A percentile compares a stretch with the other conserved stretches of the same genome.
These are phyloP conservation scores for Agapornis canus DNA, from an alignment of 2,797 vertebrate genomes.

Conservation along the genomic window DNA sequence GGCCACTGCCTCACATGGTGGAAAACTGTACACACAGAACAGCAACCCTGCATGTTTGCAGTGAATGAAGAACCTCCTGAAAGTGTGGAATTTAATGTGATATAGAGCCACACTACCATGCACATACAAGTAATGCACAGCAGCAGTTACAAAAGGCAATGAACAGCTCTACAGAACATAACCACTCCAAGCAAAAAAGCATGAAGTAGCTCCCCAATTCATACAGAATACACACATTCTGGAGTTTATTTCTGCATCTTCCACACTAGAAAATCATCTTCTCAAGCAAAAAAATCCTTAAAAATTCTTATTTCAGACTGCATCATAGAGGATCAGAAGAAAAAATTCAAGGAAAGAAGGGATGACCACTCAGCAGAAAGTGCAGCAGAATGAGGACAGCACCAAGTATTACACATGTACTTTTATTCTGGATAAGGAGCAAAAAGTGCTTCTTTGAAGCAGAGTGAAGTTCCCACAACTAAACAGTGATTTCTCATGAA, in stretches of 20 bases:
- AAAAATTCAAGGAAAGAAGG: neutral
- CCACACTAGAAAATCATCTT: neutral
- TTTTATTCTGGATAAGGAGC: neutral
- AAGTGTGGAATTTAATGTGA: neutral
- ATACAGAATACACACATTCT: neutral
- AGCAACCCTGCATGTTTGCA: neutral
- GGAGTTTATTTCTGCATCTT: neutral
- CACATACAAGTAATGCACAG: neutral
- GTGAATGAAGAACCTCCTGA: neutral
- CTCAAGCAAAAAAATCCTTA: neutral
- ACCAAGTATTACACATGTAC: neutral
- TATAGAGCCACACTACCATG: neutral
- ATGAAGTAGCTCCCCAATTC: neutral
- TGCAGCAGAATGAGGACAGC: neutral
- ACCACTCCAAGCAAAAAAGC: neutral
- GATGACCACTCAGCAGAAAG: neutral
- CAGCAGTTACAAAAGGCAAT: rapidly evolving
- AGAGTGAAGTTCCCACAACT: neutral
- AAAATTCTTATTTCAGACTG: neutral
- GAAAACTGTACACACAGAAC: neutral
- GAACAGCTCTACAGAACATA: rapidly evolving
- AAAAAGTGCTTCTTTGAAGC: neutral
- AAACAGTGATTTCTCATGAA: neutral
- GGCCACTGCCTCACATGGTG: neutral
- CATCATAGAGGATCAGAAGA: neutral